These are phyloP conservation scores for Buceros bicornis DNA, from an alignment of 2,797 vertebrate species.

Conservation along the genomic window DNA sequence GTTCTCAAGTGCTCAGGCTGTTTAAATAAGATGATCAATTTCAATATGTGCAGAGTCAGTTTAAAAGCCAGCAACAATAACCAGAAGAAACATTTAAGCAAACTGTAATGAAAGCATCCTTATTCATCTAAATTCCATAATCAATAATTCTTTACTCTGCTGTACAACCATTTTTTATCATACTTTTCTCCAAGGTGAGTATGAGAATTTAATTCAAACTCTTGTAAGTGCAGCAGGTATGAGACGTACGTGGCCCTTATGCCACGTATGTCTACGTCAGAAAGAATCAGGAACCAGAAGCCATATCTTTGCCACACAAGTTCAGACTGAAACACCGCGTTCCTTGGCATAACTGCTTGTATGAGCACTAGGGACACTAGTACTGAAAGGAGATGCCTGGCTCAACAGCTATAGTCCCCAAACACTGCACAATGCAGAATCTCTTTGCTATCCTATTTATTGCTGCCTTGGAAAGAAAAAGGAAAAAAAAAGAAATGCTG, in stretches of 20 bases:
- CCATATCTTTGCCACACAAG: not conserved
- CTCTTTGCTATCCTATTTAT: not conserved
- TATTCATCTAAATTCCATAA: conserved; percentile 2
- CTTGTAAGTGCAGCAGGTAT: not conserved
- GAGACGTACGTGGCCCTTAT: not conserved
- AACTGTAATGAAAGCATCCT: not conserved
- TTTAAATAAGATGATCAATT: conserved; percentile 32
- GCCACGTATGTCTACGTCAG: not conserved
- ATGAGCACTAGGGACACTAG: not conserved
- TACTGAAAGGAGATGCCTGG: not conserved
- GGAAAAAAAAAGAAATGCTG: no score
- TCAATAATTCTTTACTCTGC: not conserved
- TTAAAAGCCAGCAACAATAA: not conserved
- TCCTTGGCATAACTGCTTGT: not conserved
- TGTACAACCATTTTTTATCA: not conserved
- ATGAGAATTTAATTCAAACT: not conserved
- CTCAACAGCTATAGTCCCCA: not conserved
- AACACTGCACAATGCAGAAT: not conserved
- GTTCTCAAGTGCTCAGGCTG: not conserved
- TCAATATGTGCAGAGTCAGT: not conserved
- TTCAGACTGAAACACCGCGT: not conserved
- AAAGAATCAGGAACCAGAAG: not conserved
- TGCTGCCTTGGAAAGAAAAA: not conserved
- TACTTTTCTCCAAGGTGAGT: not conserved
- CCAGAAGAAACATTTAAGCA: not conserved